These are phyloP conservation scores for Lepilemur ruficaudatus DNA, from an alignment of 2,797 vertebrate species.

Conservation along the genomic window DNA sequence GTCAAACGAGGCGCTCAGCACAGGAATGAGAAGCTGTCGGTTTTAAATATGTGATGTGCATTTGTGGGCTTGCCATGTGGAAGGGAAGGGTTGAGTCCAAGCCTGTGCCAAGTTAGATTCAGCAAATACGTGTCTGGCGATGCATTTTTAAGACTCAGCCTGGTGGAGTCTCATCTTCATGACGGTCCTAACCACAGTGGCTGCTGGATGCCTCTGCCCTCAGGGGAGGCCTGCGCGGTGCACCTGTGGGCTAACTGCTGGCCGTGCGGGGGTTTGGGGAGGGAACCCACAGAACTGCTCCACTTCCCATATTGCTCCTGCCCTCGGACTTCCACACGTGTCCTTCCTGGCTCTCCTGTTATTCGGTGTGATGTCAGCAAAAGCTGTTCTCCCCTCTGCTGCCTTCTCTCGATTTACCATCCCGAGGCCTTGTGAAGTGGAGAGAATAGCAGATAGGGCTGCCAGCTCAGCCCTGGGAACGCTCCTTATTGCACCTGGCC, in stretches of 20 bases:
- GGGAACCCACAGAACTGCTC: neutral
- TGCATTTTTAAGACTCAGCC: neutral
- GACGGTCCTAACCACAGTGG: rapidly evolving
- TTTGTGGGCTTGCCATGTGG: neutral
- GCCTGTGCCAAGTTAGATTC: neutral
- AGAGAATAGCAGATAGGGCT: neutral
- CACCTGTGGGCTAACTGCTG: neutral
- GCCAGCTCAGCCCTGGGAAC: neutral
- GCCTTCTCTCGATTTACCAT: neutral
- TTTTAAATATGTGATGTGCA: neutral
- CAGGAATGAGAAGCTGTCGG: neutral
- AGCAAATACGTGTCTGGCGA: neutral
- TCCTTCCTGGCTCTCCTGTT: neutral
- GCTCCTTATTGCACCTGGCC: neutral
- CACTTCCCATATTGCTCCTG: neutral
- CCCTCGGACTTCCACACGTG: neutral
- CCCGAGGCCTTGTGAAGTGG: neutral
- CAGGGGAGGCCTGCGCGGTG: neutral
- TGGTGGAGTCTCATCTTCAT: neutral
- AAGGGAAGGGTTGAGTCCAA: neutral
- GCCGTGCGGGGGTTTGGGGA: neutral
- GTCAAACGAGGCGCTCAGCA: neutral
- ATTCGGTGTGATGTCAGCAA: neutral
- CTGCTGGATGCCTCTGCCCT: neutral
- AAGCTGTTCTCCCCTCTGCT: neutral